Percentiles rank a stretch among this genome's conserved stretches.
Evolutionary conservation across 2,113 vertebrate species (phyloP).

Genomic region (Oplegnathus fasciatus): DNA sequence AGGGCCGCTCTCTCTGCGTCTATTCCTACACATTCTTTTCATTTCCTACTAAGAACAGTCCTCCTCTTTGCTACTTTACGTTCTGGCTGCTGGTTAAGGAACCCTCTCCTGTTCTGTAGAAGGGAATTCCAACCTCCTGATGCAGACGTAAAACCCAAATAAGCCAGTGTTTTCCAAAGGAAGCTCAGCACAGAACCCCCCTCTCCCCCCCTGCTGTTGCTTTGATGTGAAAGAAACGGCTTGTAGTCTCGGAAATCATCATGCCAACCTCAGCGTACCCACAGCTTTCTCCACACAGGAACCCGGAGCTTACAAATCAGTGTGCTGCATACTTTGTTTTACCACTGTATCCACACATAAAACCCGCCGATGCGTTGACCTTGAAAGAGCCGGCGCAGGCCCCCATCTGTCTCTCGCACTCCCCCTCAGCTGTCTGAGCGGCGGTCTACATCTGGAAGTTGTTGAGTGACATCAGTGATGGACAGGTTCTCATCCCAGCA

Average conservation of each 20-base stretch:
- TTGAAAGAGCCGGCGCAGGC: slow-evolving; percentile 51
- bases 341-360: slow-evolving; percentile 54
- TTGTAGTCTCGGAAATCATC: slow-evolving; percentile 56
- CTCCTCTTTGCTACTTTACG: slow-evolving; percentile 12
- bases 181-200: slow-evolving; percentile 58
- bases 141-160: slow-evolving; percentile 69
- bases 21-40: slow-evolving; percentile 10
- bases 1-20: slow-evolving; percentile 3
- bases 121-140: slow-evolving; percentile 63
- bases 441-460: slow-evolving; percentile 82
- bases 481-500: slow-evolving; percentile 80
- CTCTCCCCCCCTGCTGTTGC: slow-evolving; percentile 44
- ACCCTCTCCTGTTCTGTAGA: slow-evolving; percentile 36
- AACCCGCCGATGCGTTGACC: slow-evolving; percentile 54
- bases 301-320: slow-evolving; percentile 47
- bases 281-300: slow-evolving; percentile 41
- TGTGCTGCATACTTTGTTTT: slow-evolving; percentile 48
- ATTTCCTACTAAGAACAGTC: slow-evolving; percentile 20
- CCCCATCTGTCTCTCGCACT: slow-evolving; percentile 47
- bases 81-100: slow-evolving; percentile 24
- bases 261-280: slow-evolving; percentile 47
- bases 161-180: slow-evolving; percentile 80
- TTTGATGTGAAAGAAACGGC: slow-evolving; percentile 77
- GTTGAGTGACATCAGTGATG: slow-evolving; percentile 82
- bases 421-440: slow-evolving; percentile 62